phyloP scores from a whole-genome alignment of 2,797 vertebrate genomes.

The Darevskia mixta region DNA sequence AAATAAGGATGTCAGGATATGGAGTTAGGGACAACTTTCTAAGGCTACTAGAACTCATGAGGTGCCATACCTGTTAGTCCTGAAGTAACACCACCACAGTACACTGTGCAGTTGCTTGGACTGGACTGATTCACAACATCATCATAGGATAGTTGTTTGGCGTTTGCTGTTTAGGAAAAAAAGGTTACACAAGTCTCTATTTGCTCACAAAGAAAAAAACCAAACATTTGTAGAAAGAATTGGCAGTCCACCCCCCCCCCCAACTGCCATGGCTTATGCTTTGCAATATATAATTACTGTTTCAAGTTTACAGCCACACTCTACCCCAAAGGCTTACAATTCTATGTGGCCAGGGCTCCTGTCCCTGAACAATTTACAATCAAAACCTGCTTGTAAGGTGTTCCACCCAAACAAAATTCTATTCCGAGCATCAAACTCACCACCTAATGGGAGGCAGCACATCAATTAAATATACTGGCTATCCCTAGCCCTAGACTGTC shows the following conservation, averaged over 20 bases:
- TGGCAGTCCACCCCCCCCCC: neutral
- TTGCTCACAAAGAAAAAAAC: neutral
- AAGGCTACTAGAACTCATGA: rapidly evolving
- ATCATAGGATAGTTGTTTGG: conserved; percentile 96
- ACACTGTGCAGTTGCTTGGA: conserved; percentile 97
- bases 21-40: rapidly evolving
- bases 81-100: conserved; percentile 94
- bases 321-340: neutral
- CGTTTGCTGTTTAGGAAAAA: conserved; percentile 76
- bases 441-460: neutral
- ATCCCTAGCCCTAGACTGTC: too few relatives aligned
- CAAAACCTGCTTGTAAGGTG: neutral
- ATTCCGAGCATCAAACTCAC: neutral
- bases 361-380: neutral
- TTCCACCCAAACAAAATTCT: neutral
- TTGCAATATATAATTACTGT: neutral
- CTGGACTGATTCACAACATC: conserved; percentile 97
- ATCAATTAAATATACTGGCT: neutral
- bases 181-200: neutral
- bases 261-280: too few relatives aligned
- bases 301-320: neutral
- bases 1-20: conserved; percentile 3
- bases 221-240: neutral
- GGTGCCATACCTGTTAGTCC: conserved; percentile 90
- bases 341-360: neutral